These are phyloP conservation scores for Dynastes grantii DNA, from an alignment of 2,888 invertebrate genomes.

Conservation along the genomic window DNA sequence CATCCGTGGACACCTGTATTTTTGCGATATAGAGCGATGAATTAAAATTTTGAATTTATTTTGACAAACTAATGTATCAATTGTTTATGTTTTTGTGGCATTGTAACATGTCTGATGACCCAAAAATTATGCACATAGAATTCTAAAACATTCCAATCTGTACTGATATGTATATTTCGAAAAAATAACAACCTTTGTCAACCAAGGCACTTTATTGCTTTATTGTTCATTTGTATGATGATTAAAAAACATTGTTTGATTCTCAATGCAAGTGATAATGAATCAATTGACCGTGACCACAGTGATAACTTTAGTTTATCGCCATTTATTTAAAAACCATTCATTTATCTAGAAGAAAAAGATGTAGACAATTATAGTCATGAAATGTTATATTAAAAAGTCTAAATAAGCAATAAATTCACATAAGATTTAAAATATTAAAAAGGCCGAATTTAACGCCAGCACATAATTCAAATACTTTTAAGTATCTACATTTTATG, in stretches of 20 bases:
- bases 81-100: constrained; percentile 16
- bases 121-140: constrained; percentile 15
- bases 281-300: background rate
- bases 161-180: background rate
- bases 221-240: background rate
- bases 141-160: background rate
- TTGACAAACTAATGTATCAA: background rate
- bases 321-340: no score
- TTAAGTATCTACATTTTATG: no score
- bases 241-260: background rate
- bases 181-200: background rate
- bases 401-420: no score
- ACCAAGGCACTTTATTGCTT: background rate
- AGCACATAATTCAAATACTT: no score
- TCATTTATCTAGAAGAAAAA: no score
- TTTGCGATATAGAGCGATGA: no score
- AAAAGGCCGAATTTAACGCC: no score
- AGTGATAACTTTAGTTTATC: background rate
- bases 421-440: no score
- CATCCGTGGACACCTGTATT: no score
- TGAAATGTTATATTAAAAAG: no score
- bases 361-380: no score
- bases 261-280: background rate
- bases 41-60: background rate
- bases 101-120: constrained; percentile 6